Evolutionary conservation across 1,140 invertebrate species (phyloP), one percentile per base, ranked within the genome.

Genomic region (Drosophila kepulauana): DNA sequence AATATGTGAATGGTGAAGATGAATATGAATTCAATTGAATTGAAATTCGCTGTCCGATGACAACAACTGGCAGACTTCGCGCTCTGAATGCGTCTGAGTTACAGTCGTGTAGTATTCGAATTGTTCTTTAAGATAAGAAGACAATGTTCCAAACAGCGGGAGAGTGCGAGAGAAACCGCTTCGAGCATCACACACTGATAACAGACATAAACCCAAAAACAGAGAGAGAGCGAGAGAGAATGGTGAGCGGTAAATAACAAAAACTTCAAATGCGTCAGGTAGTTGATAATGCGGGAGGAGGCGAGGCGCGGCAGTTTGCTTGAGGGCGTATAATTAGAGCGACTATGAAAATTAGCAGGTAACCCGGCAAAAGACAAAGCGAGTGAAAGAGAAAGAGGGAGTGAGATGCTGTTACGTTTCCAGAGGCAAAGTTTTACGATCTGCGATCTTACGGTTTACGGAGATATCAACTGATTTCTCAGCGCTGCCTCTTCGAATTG

Each of bases 261-360:
- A 25, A 43, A 30, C 65, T 38, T 56, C 6, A 38, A 59, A 68
- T 25, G 41, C 10, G 10, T 41, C 65, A 69, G 71, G 65, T 74
- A 74, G 41, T 38, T 35, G 15, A 30, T 11, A 15, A 6, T 48
- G 13, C 48, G 11, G 5, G 33, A n/a, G 43, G 30, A 46, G 64
- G 11, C 3, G 33, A n/a, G 43, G 20, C 52, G 64, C 13, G 7
- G 51, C 25, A 11, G 51, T 64, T n/a, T 45, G 56, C n/a, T 45
- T 16, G 70, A 11, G 75, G 56, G 51, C 57, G 30, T 68, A 38
- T 66, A 85, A 85, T 85, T 85, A 86, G 82, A 85, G 82, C 70
- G 70, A 66, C 65, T 72, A 78, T 77, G 67, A 56, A 69, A 82
- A 87, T 88, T 88, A 80, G 59, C 84, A 87, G 80, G 62, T 87